phyloP scores from a whole-genome alignment of 1,140 invertebrate genomes.

The Rhynchophorus ferrugineus region DNA sequence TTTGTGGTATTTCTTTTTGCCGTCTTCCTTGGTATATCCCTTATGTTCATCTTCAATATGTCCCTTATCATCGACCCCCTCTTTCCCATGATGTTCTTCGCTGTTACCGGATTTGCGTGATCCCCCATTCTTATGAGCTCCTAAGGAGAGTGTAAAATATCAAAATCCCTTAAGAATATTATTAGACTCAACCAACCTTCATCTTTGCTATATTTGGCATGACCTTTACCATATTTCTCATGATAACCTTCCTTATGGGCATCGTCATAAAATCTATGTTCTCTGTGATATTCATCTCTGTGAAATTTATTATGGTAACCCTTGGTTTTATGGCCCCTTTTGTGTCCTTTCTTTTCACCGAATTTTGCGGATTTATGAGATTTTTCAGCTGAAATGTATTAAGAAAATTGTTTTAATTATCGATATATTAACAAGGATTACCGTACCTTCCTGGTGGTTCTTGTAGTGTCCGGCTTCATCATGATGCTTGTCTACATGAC shows the following conservation, averaged over 20 bases:
- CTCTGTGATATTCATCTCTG: slow-evolving; percentile 75
- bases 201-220: neutral
- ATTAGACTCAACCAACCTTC: neutral
- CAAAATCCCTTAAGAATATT: too few relatives aligned
- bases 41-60: slow-evolving; percentile 61
- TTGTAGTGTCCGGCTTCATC: slow-evolving; percentile 58
- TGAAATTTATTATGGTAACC: slow-evolving; percentile 73
- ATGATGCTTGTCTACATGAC: slow-evolving; percentile 65
- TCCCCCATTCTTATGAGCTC: neutral
- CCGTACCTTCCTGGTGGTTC: slow-evolving; percentile 62
- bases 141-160: too few relatives aligned
- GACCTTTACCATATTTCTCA: neutral
- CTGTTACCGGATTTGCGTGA: slow-evolving; percentile 56
- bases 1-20: slow-evolving; percentile 64
- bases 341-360: slow-evolving; percentile 64
- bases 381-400: slow-evolving; percentile 42
- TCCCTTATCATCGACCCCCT: slow-evolving; percentile 63
- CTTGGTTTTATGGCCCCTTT: slow-evolving; percentile 63
- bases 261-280: slow-evolving; percentile 78
- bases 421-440: slow-evolving; percentile 23
- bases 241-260: slow-evolving; percentile 61
- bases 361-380: slow-evolving; percentile 64
- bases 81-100: slow-evolving; percentile 59
- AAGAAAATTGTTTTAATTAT: neutral
- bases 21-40: slow-evolving; percentile 69